Percentiles rank a stretch among this genome's conserved stretches.
These are phyloP conservation scores for Zygaena filipendulae DNA, from an alignment of 2,888 invertebrate genomes.

Conservation along the genomic window DNA sequence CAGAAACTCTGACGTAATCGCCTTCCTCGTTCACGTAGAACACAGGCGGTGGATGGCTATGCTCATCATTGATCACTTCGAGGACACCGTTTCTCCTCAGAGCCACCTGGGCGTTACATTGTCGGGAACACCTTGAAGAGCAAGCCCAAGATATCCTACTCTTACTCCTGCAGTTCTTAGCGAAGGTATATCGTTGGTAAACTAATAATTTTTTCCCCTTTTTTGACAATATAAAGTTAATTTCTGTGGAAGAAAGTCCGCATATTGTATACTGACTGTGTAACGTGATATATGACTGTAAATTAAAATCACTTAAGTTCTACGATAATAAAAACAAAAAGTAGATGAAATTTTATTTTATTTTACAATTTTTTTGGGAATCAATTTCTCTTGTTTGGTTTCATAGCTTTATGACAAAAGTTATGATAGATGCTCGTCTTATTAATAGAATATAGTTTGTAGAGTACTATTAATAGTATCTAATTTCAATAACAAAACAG, in stretches of 20 bases:
- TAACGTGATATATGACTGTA: no score
- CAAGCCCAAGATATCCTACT: slow-evolving; percentile 37
- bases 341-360: no score
- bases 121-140: slow-evolving; percentile 44
- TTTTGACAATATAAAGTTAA: slow-evolving; percentile 46
- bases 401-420: no score
- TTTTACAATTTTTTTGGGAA: no score
- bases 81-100: slow-evolving; percentile 31
- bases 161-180: slow-evolving; percentile 35
- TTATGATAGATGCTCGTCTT: no score
- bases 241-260: slow-evolving; percentile 29
- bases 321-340: no score
- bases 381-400: no score
- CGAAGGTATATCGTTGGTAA: slow-evolving; percentile 40
- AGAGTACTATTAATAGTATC: no score
- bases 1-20: slow-evolving; percentile 31
- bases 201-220: slow-evolving; percentile 41
- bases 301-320: no score
- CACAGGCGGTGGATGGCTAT: slow-evolving; percentile 41
- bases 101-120: slow-evolving; percentile 39
- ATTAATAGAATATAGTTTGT: no score
- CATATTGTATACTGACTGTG: slow-evolving; percentile 1
- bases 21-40: slow-evolving; percentile 39
- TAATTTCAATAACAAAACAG: no score
- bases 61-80: slow-evolving; percentile 26